Percentiles rank a stretch among this genome's conserved stretches.
Conservation (phyloP, 2,888 invertebrate species). For the Mimumesa dahlbomi region DNA sequence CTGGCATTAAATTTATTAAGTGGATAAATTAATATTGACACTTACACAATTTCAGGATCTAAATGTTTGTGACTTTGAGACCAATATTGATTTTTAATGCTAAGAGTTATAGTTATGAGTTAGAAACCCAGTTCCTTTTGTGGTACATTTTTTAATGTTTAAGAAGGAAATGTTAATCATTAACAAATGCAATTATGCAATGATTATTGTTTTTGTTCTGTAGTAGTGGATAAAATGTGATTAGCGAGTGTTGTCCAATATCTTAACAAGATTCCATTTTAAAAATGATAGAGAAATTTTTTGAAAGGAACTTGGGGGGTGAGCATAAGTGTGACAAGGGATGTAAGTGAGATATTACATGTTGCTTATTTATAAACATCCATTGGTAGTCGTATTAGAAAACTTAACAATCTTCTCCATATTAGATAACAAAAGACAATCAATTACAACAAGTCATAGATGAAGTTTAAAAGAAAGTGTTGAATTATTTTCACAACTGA, state of each 20-base stretch:
- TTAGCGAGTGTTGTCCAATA: slow-evolving; percentile 19
- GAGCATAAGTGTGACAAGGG: slow-evolving; percentile 80
- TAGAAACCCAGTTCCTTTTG: slow-evolving; percentile 20
- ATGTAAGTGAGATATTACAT: slow-evolving; percentile 68
- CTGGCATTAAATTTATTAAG: slow-evolving; percentile 35
- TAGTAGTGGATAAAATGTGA: slow-evolving; percentile 29
- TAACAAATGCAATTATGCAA: slow-evolving; percentile 17
- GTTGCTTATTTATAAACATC: slow-evolving; percentile 26
- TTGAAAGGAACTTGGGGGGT: slow-evolving; percentile 73
- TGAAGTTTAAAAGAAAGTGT: slow-evolving; percentile 33
- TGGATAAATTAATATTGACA: slow-evolving; percentile 30
- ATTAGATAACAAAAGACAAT: slow-evolving; percentile 6
- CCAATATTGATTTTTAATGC: slow-evolving; percentile 6
- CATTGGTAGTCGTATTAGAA: slow-evolving; percentile 33
- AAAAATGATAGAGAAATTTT: slow-evolving; percentile 53
- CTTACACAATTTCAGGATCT: slow-evolving; percentile 21
- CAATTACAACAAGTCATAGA: slow-evolving; percentile 12
- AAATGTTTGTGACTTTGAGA: slow-evolving; percentile 30
- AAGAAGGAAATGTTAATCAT: slow-evolving; percentile 5
- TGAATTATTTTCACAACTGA: slow-evolving; percentile 23
- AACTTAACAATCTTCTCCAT: slow-evolving; percentile 6
- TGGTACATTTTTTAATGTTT: slow-evolving; percentile 16
- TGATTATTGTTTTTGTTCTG: slow-evolving; percentile 12
- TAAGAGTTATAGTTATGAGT: slow-evolving; percentile 13
- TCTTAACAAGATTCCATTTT: slow-evolving; percentile 32